These are phyloP conservation scores for Dinocampus coccinellae DNA, from an alignment of 2,888 invertebrate genomes.

Conservation along the genomic window DNA sequence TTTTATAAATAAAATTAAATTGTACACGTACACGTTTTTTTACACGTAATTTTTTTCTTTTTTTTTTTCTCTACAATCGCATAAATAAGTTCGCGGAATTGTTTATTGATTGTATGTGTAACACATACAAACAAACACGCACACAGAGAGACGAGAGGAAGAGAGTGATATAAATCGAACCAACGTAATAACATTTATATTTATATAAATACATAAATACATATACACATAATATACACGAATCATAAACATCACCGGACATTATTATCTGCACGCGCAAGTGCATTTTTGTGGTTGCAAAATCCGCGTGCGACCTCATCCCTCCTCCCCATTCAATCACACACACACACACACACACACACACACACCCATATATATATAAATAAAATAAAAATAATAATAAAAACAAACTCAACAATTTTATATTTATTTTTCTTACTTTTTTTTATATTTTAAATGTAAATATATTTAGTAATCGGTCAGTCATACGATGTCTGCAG, in stretches of 20 bases:
- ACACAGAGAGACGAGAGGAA: no score
- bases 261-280: constrained; percentile 66
- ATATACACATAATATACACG: constrained; percentile 33
- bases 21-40: neutral
- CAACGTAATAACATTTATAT: constrained; percentile 54
- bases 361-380: no score
- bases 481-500: no score
- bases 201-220: constrained; percentile 4
- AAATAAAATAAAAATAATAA: no score
- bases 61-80: no score
- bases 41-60: constrained; percentile 37
- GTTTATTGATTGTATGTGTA: no score
- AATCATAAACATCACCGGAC: constrained; percentile 38
- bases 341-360: no score
- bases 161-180: constrained; percentile 28
- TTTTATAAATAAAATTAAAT: constrained; percentile 26
- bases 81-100: constrained; percentile 58
- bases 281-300: constrained; percentile 53
- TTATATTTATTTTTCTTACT: no score
- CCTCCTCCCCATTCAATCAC: constrained; percentile 4
- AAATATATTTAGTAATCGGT: no score
- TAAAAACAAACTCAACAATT: no score
- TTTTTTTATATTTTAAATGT: no score
- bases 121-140: no score
- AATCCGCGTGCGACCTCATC: constrained; percentile 26